Percentiles rank a stretch among this genome's conserved stretches.
phyloP scores from a whole-genome alignment of 2,888 invertebrate genomes.

The Prosopocoilus inquinatus region DNA sequence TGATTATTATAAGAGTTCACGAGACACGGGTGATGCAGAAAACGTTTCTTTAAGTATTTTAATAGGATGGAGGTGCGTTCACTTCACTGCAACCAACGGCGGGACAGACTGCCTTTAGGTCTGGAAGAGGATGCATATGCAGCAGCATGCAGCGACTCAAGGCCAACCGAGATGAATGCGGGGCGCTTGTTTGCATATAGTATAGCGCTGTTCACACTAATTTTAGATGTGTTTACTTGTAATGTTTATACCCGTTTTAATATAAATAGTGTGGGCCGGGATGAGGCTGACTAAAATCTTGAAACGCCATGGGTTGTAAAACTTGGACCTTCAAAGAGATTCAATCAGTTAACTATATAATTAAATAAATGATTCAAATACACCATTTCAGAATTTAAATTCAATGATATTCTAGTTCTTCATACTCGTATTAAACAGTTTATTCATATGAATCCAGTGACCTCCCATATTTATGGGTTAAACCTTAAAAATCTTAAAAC shows the following conservation, averaged over 20 bases:
- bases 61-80: background rate
- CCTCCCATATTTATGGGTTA: no score
- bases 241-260: slow-evolving; percentile 7
- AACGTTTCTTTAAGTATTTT: background rate
- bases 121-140: slow-evolving; percentile 17
- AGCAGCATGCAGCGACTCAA: slow-evolving; percentile 14
- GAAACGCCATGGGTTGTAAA: background rate
- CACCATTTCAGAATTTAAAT: no score
- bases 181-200: slow-evolving; percentile 19
- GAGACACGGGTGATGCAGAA: no score
- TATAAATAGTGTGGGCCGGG: background rate
- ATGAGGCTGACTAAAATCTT: background rate
- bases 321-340: background rate
- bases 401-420: no score
- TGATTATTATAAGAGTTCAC: no score
- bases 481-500: no score
- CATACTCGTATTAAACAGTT: no score
- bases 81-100: background rate
- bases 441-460: no score
- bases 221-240: slow-evolving; percentile 23
- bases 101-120: slow-evolving; percentile 9
- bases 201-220: slow-evolving; percentile 15
- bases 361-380: no score
- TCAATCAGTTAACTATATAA: no score
- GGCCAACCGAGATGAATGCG: slow-evolving; percentile 20